Conservation (phyloP, 2,888 invertebrate genomes). For the Perdita meconis region DNA sequence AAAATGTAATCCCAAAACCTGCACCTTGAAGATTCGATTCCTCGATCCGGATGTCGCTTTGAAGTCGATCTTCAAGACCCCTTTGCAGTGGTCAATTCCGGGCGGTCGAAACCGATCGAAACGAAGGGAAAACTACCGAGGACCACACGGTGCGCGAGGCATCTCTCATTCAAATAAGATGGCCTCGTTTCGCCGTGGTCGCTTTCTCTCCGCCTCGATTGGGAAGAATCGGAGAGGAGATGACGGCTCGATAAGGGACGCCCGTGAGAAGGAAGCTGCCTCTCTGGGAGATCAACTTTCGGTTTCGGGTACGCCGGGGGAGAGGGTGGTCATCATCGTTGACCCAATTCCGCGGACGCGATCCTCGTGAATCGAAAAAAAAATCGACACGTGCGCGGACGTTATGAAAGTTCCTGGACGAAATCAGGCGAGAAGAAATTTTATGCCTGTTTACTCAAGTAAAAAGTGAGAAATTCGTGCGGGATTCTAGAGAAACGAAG, state of each 20-base stretch:
- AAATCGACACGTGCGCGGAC: constrained; percentile 53
- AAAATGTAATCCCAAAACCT: background rate
- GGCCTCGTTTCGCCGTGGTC: constrained; percentile 74
- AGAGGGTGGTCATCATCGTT: constrained; percentile 46
- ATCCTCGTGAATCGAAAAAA: constrained; percentile 40
- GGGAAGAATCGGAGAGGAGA: constrained; percentile 63
- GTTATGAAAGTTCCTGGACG: background rate
- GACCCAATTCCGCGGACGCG: constrained; percentile 56
- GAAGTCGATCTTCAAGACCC: background rate
- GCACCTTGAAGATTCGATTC: background rate
- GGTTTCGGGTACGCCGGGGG: constrained; percentile 59
- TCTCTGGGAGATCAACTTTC: constrained; percentile 66
- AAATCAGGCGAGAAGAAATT: constrained; percentile 1
- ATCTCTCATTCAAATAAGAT: constrained; percentile 75
- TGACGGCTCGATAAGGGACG: constrained; percentile 60
- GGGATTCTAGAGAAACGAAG: no score
- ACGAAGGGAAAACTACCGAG: constrained; percentile 61
- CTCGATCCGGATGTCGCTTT: background rate
- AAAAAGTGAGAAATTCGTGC: no score
- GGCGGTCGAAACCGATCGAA: constrained; percentile 26
- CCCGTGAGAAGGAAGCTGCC: constrained; percentile 46
- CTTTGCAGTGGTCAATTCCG: constrained; percentile 2
- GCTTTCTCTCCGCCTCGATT: constrained; percentile 79
- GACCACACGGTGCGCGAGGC: constrained; percentile 56
- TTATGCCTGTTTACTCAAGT: background rate